A percentile compares a stretch with the other conserved stretches of the same genome.
Conservation (phyloP, 2,888 invertebrate genomes). For the Calameuta filiformis region DNA sequence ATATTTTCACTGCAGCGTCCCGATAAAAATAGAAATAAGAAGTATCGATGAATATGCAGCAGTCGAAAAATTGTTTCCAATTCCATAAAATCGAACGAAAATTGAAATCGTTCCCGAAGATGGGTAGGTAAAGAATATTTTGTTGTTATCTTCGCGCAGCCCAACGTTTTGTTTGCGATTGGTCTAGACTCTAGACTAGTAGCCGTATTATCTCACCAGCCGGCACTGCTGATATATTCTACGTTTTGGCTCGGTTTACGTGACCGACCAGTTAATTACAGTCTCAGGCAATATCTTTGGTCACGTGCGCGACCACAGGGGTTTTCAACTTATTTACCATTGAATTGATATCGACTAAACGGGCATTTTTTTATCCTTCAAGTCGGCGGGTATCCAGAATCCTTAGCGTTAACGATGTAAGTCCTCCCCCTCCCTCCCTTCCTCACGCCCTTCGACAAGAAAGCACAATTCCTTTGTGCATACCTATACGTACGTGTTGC, state of each 20-base stretch:
- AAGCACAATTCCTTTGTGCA: neutral
- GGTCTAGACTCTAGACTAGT: neutral
- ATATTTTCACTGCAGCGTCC: no score
- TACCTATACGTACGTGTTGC: conserved; percentile 6
- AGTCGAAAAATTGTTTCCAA: no score
- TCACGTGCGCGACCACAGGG: neutral
- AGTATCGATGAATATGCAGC: neutral
- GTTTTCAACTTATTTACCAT: neutral
- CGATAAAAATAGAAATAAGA: neutral
- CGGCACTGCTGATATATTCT: neutral
- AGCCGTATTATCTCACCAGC: neutral
- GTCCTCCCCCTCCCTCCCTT: conserved; percentile 13
- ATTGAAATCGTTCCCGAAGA: no score
- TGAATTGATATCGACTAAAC: neutral
- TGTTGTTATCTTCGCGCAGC: neutral
- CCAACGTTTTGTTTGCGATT: neutral
- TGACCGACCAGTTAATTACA: neutral
- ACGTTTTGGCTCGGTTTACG: neutral
- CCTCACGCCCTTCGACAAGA: neutral
- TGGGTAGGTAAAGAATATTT: neutral
- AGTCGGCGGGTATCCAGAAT: neutral
- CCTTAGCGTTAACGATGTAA: conserved; percentile 6
- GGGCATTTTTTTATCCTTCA: neutral
- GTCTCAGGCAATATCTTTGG: neutral
- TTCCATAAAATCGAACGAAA: no score